These are phyloP conservation scores for Drosophila parvula DNA, from an alignment of 1,140 invertebrate genomes.

Conservation along the genomic window DNA sequence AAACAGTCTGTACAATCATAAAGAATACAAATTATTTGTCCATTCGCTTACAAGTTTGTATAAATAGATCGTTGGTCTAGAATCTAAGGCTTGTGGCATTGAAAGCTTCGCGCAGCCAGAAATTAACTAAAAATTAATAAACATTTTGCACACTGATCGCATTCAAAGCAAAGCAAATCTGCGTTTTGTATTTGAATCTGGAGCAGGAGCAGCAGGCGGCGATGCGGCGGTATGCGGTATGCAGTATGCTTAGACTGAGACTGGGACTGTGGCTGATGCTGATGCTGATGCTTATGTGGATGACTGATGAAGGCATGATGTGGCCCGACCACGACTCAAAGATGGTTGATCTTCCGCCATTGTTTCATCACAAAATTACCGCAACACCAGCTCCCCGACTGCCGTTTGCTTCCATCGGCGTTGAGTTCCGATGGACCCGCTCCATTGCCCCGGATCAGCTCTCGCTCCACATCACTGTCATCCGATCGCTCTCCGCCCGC, in stretches of 20 bases:
- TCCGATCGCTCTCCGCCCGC: slow-evolving; percentile 66
- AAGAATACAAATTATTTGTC: slow-evolving; percentile 35
- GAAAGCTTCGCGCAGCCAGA: slow-evolving; percentile 62
- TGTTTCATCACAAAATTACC: slow-evolving; percentile 86
- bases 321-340: slow-evolving; percentile 65
- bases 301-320: slow-evolving; percentile 38
- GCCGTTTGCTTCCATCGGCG: slow-evolving; percentile 63
- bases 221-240: slow-evolving; percentile 45
- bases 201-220: slow-evolving; percentile 51
- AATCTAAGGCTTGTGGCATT: slow-evolving; percentile 53
- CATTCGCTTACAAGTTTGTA: slow-evolving; percentile 29
- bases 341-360: slow-evolving; percentile 85
- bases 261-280: not conserved
- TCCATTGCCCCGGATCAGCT: slow-evolving; percentile 42
- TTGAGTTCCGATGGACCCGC: slow-evolving; percentile 44
- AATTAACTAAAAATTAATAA: slow-evolving; percentile 52
- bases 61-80: slow-evolving; percentile 29
- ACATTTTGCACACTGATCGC: slow-evolving; percentile 48
- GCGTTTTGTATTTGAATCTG: slow-evolving; percentile 23
- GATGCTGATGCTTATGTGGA: slow-evolving; percentile 40
- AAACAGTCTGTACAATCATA: slow-evolving; percentile 34
- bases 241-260: slow-evolving; percentile 1
- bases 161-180: slow-evolving; percentile 69
- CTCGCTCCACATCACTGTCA: slow-evolving; percentile 68
- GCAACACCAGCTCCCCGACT: slow-evolving; percentile 86